Evolutionary conservation across 2,113 vertebrate species (phyloP).

Genomic region (Phodopus roborovskii): DNA sequence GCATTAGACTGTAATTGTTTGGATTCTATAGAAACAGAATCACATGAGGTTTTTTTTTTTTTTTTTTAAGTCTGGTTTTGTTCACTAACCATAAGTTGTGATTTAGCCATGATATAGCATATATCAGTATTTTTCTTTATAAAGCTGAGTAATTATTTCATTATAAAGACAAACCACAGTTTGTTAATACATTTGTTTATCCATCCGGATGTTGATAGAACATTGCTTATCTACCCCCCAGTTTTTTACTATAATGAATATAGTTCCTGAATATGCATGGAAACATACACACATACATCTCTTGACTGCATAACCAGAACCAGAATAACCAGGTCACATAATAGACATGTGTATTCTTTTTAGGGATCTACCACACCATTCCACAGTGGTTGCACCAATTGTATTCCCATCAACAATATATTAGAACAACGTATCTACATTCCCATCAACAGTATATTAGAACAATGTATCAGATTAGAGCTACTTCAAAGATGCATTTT

Average conservation of each 20-base stretch:
- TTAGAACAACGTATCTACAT: too few species aligned
- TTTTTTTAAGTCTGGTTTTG: neutral
- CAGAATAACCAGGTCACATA: neutral
- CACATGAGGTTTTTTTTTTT: neutral
- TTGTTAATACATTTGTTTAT: neutral
- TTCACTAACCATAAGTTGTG: slow-evolving; percentile 21
- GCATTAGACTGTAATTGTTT: neutral
- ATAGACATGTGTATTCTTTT: neutral
- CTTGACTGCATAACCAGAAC: neutral
- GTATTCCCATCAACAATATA: neutral
- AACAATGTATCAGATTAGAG: neutral
- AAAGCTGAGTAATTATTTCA: neutral
- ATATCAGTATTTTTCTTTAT: neutral
- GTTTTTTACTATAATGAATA: neutral
- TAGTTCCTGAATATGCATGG: neutral
- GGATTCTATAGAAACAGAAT: slow-evolving; percentile 5
- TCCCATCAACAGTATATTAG: neutral
- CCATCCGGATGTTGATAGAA: neutral
- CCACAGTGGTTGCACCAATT: neutral
- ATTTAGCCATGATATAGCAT: neutral
- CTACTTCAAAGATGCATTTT: slow-evolving; percentile 39
- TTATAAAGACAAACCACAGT: neutral
- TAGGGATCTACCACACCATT: neutral
- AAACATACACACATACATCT: neutral
- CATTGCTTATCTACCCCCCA: neutral